Evolutionary conservation across 2,113 vertebrate species (phyloP).

Genomic region (Ibidorhyncha struthersii): DNA sequence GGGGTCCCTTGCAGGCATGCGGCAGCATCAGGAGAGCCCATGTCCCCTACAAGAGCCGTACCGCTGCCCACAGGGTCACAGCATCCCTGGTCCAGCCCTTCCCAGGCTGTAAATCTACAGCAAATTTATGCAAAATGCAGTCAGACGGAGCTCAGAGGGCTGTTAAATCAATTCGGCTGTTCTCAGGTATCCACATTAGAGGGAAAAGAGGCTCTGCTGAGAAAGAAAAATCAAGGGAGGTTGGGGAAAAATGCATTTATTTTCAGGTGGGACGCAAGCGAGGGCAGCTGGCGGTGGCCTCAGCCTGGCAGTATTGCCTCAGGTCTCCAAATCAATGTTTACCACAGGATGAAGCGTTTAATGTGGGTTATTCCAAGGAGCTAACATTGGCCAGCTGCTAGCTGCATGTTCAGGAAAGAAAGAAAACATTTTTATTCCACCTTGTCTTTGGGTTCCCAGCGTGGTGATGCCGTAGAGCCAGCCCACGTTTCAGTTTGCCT

Average conservation of each 20-base stretch:
- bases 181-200: neutral
- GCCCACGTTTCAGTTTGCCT: neutral
- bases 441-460: neutral
- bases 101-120: too few species aligned
- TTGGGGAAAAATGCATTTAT: neutral
- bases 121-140: neutral
- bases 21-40: neutral
- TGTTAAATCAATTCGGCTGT: neutral
- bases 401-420: neutral
- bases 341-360: neutral
- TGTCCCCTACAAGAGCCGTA: neutral
- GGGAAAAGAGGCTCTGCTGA: neutral
- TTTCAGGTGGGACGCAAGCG: neutral
- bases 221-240: neutral
- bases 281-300: neutral
- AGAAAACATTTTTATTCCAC: neutral
- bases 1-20: neutral
- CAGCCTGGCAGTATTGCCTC: neutral
- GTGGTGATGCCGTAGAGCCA: fast-evolving
- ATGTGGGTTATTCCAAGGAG: neutral
- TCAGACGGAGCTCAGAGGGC: neutral
- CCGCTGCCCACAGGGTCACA: neutral
- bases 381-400: neutral
- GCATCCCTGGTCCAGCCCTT: neutral
- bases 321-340: neutral